phyloP scores from a whole-genome alignment of 2,797 vertebrate species.

The Lutjanus campechanus region DNA sequence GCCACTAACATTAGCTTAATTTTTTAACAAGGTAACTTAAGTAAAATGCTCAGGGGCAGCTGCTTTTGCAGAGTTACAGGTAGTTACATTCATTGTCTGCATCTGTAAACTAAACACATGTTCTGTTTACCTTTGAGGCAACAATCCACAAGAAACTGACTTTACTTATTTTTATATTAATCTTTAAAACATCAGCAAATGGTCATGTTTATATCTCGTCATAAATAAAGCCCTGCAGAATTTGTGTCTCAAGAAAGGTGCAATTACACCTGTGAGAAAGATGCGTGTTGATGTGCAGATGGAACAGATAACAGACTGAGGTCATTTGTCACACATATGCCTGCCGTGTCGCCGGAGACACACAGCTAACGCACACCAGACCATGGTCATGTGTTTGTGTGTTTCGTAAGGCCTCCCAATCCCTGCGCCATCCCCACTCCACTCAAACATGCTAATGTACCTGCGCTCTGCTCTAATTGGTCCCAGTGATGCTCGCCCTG shows the following conservation, averaged over 20 bases:
- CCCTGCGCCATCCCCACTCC: constrained; percentile 63
- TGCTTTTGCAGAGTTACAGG: neutral
- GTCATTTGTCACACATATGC: constrained; percentile 77
- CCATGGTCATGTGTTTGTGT: constrained; percentile 60
- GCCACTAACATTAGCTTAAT: neutral
- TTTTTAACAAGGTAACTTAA: neutral
- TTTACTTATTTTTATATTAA: neutral
- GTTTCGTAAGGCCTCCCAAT: constrained; percentile 63
- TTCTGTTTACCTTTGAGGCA: constrained; percentile 33
- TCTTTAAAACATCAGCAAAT: constrained; percentile 35
- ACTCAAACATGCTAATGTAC: constrained; percentile 86
- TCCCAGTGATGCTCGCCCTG: constrained; percentile 85
- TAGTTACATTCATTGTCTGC: constrained; percentile 1
- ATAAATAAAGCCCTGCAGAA: neutral
- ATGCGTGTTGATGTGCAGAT: constrained; percentile 11
- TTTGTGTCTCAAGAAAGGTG: neutral
- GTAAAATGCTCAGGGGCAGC: neutral
- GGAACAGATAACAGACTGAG: constrained; percentile 29
- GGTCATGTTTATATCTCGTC: constrained; percentile 16
- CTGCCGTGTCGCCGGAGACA: constrained; percentile 47
- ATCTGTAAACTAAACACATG: constrained; percentile 20
- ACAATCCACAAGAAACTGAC: constrained; percentile 15
- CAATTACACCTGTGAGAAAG: neutral
- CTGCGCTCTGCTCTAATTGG: constrained; percentile 86
- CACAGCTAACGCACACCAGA: constrained; percentile 42